Percentiles rank a stretch among this genome's conserved stretches.
Conservation (phyloP, 2,113 vertebrate species). For the Synodontis membranacea region DNA sequence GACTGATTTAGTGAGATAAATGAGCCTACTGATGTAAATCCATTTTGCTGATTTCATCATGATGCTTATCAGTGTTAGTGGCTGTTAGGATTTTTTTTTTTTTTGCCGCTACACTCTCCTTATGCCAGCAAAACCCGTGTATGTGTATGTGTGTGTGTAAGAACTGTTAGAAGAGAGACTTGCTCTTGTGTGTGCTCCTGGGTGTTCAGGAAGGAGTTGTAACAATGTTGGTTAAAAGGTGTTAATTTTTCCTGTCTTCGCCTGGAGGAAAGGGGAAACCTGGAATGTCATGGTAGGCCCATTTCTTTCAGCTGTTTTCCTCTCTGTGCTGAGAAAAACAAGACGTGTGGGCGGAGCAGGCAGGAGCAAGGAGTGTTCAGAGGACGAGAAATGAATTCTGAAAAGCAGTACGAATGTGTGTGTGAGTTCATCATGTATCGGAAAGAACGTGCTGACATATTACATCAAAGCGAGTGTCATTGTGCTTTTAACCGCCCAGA, state of each 20-base stretch:
- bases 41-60: constrained; percentile 35
- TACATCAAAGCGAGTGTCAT: background rate
- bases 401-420: background rate
- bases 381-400: background rate
- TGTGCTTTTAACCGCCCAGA: background rate
- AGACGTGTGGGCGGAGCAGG: background rate
- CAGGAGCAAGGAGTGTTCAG: background rate
- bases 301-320: background rate
- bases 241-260: constrained; percentile 5
- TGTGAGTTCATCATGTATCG: background rate
- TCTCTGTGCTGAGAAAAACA: background rate
- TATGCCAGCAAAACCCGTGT: background rate
- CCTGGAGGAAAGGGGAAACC: background rate
- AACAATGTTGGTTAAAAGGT: background rate
- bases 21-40: constrained; percentile 7
- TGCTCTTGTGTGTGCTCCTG: background rate
- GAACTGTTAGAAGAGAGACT: background rate
- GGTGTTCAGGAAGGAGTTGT: background rate
- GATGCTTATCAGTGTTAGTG: constrained; percentile 28
- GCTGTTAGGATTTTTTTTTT: constrained; percentile 2
- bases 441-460: background rate
- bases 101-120: background rate
- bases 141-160: background rate
- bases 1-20: constrained; percentile 22
- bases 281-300: background rate